These are phyloP conservation scores for Polyodon spathula DNA, from an alignment of 2,113 vertebrate species.

Conservation along the genomic window DNA sequence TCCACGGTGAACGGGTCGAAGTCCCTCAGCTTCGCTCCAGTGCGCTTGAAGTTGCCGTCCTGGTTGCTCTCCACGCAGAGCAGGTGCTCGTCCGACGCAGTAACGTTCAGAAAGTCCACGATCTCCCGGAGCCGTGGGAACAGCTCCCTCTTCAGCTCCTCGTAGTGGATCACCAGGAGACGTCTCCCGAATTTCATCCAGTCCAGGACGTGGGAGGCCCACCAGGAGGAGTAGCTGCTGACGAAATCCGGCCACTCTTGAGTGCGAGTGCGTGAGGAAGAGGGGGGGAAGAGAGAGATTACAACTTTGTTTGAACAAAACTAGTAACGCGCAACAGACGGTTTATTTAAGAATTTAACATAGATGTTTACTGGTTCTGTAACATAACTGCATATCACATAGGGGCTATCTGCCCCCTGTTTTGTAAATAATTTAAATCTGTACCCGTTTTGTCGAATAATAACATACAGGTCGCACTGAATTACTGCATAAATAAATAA, in stretches of 20 bases:
- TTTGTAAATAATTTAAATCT: too few species aligned
- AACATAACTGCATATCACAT: too few species aligned
- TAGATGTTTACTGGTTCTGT: too few species aligned
- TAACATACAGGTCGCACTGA: too few species aligned
- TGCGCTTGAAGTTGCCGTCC: conserved; percentile 73
- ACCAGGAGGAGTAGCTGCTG: conserved; percentile 74
- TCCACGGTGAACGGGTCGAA: conserved; percentile 73
- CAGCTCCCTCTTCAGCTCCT: conserved; percentile 63
- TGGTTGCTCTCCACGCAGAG: conserved; percentile 77
- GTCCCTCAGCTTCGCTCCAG: conserved; percentile 44
- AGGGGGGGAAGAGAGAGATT: not conserved
- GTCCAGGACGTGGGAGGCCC: conserved; percentile 75
- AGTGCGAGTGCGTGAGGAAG: not conserved
- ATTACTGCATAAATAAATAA: too few species aligned
- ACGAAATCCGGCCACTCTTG: conserved; percentile 85
- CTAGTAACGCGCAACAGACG: too few species aligned
- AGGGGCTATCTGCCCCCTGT: too few species aligned
- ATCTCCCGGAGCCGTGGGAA: conserved; percentile 61
- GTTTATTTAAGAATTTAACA: too few species aligned
- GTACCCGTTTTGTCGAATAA: too few species aligned
- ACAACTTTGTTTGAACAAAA: too few species aligned
- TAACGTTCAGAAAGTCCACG: conserved; percentile 65
- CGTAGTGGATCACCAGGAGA: conserved; percentile 68
- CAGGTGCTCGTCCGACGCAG: conserved; percentile 60
- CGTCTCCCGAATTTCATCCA: conserved; percentile 69